Evolutionary conservation across 2,113 vertebrate genomes (phyloP).

Genomic region (Rhabdornis inornatus): DNA sequence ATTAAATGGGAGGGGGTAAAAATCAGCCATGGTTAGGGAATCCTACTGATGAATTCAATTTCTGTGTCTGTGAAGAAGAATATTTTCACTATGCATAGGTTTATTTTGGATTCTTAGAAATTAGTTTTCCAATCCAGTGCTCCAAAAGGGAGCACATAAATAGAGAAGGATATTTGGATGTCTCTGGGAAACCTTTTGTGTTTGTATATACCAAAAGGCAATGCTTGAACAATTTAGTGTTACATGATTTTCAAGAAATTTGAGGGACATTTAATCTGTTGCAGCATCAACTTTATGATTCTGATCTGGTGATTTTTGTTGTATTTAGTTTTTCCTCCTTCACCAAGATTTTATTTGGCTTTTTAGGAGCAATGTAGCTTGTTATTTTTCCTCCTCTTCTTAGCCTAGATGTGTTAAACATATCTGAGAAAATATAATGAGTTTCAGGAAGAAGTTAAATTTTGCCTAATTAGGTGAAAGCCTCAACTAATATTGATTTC

Average conservation of each 20-base stretch:
- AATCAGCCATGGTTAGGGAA: not conserved
- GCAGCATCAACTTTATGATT: not conserved
- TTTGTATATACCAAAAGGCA: not conserved
- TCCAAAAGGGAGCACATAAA: not conserved
- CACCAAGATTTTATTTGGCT: not conserved
- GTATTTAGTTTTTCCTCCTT: not conserved
- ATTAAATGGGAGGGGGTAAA: not conserved
- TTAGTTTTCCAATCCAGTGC: not conserved
- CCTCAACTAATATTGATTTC: not conserved
- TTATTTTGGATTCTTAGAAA: not conserved
- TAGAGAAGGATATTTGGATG: not conserved
- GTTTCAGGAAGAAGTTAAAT: not conserved
- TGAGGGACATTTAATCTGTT: not conserved
- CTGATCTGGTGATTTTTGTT: not conserved
- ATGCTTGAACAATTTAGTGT: not conserved
- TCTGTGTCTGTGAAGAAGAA: not conserved
- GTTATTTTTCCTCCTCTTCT: not conserved
- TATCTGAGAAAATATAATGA: not conserved
- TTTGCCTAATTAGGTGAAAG: not conserved
- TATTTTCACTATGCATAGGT: not conserved
- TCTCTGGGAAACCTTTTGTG: not conserved
- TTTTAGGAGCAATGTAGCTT: not conserved
- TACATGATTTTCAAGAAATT: not conserved
- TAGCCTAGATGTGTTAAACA: not conserved
- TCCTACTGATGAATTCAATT: not conserved